A percentile compares a stretch with the other conserved stretches of the same genome.
phyloP scores from a whole-genome alignment of 2,888 invertebrate species.

The Merodon equestris region DNA sequence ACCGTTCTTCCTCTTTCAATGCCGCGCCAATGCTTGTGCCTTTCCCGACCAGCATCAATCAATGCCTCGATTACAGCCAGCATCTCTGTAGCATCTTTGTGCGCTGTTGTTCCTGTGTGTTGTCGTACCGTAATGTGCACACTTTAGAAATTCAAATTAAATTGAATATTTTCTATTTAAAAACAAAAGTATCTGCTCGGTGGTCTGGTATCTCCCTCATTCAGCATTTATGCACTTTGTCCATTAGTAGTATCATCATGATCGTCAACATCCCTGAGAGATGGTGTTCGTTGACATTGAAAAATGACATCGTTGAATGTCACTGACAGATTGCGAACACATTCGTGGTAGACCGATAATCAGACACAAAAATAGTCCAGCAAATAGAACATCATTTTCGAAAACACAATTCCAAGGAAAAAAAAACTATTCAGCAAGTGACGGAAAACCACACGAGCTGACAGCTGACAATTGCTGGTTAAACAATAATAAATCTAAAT shows the following conservation, averaged over 20 bases:
- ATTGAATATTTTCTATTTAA: conserved; percentile 50
- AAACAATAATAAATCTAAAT: conserved; percentile 66
- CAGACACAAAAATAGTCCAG: conserved; percentile 46
- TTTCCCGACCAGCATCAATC: conserved; percentile 52
- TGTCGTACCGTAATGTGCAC: too few relatives aligned
- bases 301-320: conserved; percentile 65
- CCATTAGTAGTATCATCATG: not conserved
- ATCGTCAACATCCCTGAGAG: conserved; percentile 7
- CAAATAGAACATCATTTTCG: not conserved
- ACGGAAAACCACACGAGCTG: conserved; percentile 37
- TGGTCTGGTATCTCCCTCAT: too few relatives aligned
- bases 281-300: conserved; percentile 52
- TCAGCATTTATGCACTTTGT: not conserved
- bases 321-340: conserved; percentile 66
- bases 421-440: conserved; percentile 44
- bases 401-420: conserved; percentile 15
- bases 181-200: not conserved
- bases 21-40: not conserved
- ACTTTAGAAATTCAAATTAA: conserved; percentile 32
- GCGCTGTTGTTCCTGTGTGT: too few relatives aligned
- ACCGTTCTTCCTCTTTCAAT: not conserved
- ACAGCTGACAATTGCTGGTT: conserved; percentile 66
- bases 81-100: not conserved
- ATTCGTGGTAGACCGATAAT: conserved; percentile 61
- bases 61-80: conserved; percentile 26